Base-by-base conservation (phyloP, 2,797 vertebrate species). In the Cyprinodon diabolis region DNA sequence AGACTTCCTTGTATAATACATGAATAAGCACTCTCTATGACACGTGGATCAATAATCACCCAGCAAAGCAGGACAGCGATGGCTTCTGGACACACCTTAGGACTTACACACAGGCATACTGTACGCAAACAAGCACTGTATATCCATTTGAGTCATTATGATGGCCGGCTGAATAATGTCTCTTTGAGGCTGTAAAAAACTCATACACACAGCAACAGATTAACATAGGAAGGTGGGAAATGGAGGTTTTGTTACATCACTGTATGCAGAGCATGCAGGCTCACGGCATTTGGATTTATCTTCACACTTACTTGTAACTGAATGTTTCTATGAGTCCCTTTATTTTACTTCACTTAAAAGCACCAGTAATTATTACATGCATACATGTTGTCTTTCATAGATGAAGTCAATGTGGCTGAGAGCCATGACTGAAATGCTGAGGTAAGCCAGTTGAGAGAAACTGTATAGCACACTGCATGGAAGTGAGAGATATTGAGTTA, bases 121-220 rank as follows among this genome's bases (percentile, higher is more conserved):
- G 47, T 72, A 71, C 43, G 57, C 54, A 43, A 6, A 13, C 40
- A 70, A 58, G n/a, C 84, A 84, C 82, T 81, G 86, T 79, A 77
- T 75, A 72, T 81, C 23, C 12, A 12, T 79, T 82, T 90, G 86
- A 90, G 74, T 90, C 89, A 90, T 63, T n/a, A 6, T 1, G 48
- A 66, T 89, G 87, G 87, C 78, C 79, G 81, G 75, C 60, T 62
- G 43, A 78, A 73, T 77, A 83, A 77, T 78, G 75, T 79, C 56
- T 81, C 81, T 84, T 3, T 13, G 69, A 90, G 83, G 84, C 83
- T 84, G 47, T 52, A 76, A 82, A 77, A 51, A 25, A 66, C 71
- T 73, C 67, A 78, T 21, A 68, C 11, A 47, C 40, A 77, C 75
- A 74, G 51, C 73, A 30, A 63, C 13, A 80, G 54, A 75, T 47